Percentiles rank a stretch among this genome's conserved stretches.
These are phyloP conservation scores for Callionymus lyra DNA, from an alignment of 2,113 vertebrate species.

Conservation along the genomic window DNA sequence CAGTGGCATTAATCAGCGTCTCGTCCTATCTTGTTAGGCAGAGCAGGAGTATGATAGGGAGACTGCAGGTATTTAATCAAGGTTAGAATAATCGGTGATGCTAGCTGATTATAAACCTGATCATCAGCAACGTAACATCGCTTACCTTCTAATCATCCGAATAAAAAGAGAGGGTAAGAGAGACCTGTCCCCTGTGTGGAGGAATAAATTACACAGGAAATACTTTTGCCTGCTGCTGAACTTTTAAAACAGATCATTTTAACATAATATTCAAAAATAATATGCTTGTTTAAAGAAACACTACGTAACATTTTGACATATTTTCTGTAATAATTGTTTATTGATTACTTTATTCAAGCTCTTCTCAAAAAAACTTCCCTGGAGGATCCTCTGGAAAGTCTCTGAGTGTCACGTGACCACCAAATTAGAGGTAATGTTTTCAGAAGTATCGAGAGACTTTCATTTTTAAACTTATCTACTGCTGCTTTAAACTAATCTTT, in stretches of 20 bases:
- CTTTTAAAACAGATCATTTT: slow-evolving; percentile 6
- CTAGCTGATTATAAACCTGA: slow-evolving; percentile 65
- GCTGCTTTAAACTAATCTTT: too few species aligned
- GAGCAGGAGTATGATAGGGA: slow-evolving; percentile 59
- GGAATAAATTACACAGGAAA: slow-evolving; percentile 32
- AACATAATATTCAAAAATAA: too few species aligned
- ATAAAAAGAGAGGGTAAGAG: slow-evolving; percentile 40
- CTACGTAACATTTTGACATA: too few species aligned
- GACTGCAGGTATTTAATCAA: slow-evolving; percentile 67
- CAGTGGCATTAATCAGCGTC: slow-evolving; percentile 58
- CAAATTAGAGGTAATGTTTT: too few species aligned
- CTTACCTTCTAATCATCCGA: slow-evolving; percentile 68
- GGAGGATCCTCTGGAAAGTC: too few species aligned
- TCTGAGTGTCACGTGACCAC: too few species aligned
- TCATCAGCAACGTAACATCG: slow-evolving; percentile 63
- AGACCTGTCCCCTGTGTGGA: slow-evolving; percentile 29
- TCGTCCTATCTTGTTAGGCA: slow-evolving; percentile 58
- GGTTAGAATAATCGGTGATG: slow-evolving; percentile 63
- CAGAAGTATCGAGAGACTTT: too few species aligned
- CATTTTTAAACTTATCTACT: too few species aligned
- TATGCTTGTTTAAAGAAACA: too few species aligned
- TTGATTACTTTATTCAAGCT: too few species aligned
- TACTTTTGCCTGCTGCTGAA: slow-evolving; percentile 12
- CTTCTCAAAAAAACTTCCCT: too few species aligned
- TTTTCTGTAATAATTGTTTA: too few species aligned